Conservation (phyloP, 2,888 invertebrate species). For the Trachelus stipa region DNA sequence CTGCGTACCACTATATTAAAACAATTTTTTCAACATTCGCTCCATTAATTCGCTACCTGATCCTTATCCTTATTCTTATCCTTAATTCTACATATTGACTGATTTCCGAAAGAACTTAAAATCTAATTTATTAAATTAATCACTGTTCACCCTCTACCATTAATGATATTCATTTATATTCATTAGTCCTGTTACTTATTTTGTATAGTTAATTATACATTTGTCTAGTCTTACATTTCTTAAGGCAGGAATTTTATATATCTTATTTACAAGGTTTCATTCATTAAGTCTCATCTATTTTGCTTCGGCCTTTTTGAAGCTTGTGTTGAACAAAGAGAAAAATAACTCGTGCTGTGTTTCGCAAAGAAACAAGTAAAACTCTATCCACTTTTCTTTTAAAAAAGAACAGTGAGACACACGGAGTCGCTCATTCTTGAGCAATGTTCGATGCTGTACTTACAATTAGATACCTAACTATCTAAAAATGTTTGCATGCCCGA, state of each 20-base stretch:
- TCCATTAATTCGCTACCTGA: background rate
- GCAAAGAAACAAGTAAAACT: background rate
- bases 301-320: constrained; percentile 6
- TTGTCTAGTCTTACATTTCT: constrained; percentile 62
- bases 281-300: constrained; percentile 34
- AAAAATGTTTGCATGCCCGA: background rate
- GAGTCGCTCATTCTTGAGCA: background rate
- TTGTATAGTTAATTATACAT: constrained; percentile 38
- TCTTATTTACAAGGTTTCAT: constrained; percentile 35
- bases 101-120: background rate
- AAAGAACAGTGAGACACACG: background rate
- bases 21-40: background rate
- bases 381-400: background rate
- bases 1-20: background rate
- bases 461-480: background rate
- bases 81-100: constrained; percentile 5
- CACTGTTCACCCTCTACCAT: constrained; percentile 14
- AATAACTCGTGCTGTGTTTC: background rate
- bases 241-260: constrained; percentile 64
- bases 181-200: constrained; percentile 41
- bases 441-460: background rate
- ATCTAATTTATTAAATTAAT: constrained; percentile 11
- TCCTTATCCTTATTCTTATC: constrained; percentile 9
- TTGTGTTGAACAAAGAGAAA: background rate
- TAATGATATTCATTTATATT: constrained; percentile 40